phyloP scores from a whole-genome alignment of 1,140 invertebrate genomes.

The Thalassaphorura encarpata region DNA sequence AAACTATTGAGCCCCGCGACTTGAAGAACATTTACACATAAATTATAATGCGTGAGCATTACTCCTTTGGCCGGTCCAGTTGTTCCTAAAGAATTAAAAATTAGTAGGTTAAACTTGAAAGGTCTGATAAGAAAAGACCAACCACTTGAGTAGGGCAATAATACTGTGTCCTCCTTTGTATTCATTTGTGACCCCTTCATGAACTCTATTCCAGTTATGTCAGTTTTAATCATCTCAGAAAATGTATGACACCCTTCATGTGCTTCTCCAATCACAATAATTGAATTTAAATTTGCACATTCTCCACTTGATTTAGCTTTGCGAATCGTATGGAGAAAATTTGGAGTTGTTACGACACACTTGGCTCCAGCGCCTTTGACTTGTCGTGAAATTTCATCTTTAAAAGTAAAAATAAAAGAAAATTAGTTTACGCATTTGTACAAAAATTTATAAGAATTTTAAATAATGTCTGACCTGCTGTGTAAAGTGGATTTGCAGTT shows the following conservation, averaged over 20 bases:
- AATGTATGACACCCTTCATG: constrained; percentile 20
- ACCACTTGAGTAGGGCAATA: constrained; percentile 21
- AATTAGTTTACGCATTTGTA: not conserved
- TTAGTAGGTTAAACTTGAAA: not conserved
- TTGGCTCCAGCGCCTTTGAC: constrained; percentile 52
- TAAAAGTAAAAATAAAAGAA: not conserved
- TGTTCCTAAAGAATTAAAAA: not conserved
- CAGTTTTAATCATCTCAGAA: constrained; percentile 23
- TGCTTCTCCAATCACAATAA: constrained; percentile 17
- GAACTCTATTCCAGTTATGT: constrained; percentile 11
- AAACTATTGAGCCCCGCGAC: not conserved
- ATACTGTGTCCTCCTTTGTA: constrained; percentile 34
- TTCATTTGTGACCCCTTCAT: constrained; percentile 4
- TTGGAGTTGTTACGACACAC: constrained; percentile 54
- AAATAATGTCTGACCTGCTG: not conserved
- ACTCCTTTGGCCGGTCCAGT: constrained; percentile 68
- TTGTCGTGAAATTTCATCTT: constrained; percentile 56
- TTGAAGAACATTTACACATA: constrained; percentile 14
- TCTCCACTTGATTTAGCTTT: constrained; percentile 34
- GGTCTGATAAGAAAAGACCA: not conserved
- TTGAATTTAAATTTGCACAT: not conserved
- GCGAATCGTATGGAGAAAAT: constrained; percentile 48
- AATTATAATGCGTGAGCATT: constrained; percentile 53
- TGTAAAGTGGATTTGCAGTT: constrained; percentile 8
- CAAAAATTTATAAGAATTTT: not conserved